Base-by-base conservation (phyloP, 2,113 vertebrate species). In the Toxostoma redivivum region DNA sequence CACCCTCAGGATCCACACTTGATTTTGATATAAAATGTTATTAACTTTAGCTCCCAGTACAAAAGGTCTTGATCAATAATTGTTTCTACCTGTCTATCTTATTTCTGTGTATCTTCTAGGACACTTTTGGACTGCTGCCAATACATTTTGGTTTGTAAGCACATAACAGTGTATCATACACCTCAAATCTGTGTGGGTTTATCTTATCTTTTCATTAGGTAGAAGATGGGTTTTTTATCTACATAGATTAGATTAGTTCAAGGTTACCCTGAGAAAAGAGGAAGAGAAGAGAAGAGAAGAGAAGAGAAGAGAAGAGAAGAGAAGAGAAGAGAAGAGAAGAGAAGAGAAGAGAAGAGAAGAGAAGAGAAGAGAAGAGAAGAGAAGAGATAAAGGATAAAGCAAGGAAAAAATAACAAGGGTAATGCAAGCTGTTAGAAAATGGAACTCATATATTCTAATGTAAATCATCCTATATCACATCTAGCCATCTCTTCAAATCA, bases 1-100 rank as follows among this genome's bases (percentile, higher is more conserved):
- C 85, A 93, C 71, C 89, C 82, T 74, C 78, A 92, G 93, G 90
- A 96, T 94, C 92, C 90, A 95, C 58, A 85, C 85, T 93, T 94
- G 94, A 97, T 97, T 97, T 97, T 96, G 94, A 96, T 97, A 95
- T 97, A 96, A 97, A 97, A 95, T 95, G 94, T 97, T 97, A 96
- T 97, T 97, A 97, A 96, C 96, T 97, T 91, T 48, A 89, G 94
- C 91, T 92, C 91, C 70, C 86, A 58, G 94, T 95, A 96, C 90
- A 90, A 93, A 95, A 96, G 92, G 90, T 96, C 94, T 74, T 96
- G 96, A 97, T 97, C 96, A 97, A 97, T 97, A 97, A 91, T 95
- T 94, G 88, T 91, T 97, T 95, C 95, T 97, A 95, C 87, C 93
- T 96, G 96, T 92, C 92, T 92, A 8, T 96, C 88, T 94, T 89